These are phyloP conservation scores for Lepeophtheirus salmonis DNA, from an alignment of 1,140 invertebrate genomes.

Conservation along the genomic window DNA sequence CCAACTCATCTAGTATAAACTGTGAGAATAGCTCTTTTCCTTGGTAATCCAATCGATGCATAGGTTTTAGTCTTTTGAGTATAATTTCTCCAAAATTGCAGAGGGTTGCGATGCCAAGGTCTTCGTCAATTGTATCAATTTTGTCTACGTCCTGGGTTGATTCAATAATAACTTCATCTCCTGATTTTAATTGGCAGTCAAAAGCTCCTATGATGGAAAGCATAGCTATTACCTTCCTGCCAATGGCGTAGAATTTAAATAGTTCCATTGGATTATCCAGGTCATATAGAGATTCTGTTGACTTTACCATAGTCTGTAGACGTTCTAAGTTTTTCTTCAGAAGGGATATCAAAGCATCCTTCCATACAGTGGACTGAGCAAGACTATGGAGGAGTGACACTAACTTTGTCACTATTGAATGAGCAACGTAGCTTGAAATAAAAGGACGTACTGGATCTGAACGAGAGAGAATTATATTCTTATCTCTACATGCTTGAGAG, in stretches of 20 bases:
- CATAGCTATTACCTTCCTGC: slow-evolving; percentile 29
- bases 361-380: slow-evolving; percentile 26
- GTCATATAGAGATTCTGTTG: slow-evolving; percentile 23
- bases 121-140: not conserved
- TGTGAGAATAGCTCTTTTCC: not conserved
- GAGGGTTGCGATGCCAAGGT: not conserved
- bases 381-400: slow-evolving; percentile 28
- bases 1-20: not conserved
- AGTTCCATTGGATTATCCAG: slow-evolving; percentile 19
- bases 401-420: slow-evolving; percentile 30
- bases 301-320: slow-evolving; percentile 25
- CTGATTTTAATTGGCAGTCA: slow-evolving; percentile 28
- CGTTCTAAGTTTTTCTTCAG: slow-evolving; percentile 26
- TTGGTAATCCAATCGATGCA: not conserved
- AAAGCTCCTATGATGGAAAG: slow-evolving; percentile 30
- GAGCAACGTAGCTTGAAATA: slow-evolving; percentile 31
- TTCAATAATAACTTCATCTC: slow-evolving; percentile 24
- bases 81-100: not conserved
- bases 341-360: slow-evolving; percentile 28
- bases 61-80: not conserved
- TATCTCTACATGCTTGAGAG: slow-evolving; percentile 29
- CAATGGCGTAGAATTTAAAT: slow-evolving; percentile 24
- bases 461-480: slow-evolving; percentile 26
- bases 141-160: not conserved
- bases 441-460: slow-evolving; percentile 29